Evolutionary conservation across 2,113 vertebrate genomes (phyloP).

Genomic region (Sorex araneus): DNA sequence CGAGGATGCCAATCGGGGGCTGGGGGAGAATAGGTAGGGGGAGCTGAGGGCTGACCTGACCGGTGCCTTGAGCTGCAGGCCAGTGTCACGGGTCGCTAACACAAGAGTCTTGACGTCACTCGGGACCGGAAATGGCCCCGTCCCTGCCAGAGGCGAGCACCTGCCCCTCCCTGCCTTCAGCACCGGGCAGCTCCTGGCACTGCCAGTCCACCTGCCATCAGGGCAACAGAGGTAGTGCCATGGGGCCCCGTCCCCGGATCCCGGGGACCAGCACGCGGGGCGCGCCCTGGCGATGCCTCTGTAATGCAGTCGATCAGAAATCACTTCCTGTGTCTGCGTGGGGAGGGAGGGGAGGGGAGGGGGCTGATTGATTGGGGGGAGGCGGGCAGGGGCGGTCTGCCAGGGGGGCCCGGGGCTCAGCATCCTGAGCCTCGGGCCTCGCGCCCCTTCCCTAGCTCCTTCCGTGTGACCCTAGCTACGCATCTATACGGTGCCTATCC

Average conservation of each 20-base stretch:
- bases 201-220: conserved; percentile 79
- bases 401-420: conserved; percentile 61
- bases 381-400: conserved; percentile 6
- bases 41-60: conserved; percentile 81
- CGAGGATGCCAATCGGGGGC: conserved; percentile 53
- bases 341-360: background rate
- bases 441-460: conserved; percentile 75
- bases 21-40: conserved; percentile 79
- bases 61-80: conserved; percentile 82
- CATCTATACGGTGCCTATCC: conserved; percentile 83
- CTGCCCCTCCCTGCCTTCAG: conserved; percentile 82
- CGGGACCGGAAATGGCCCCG: conserved; percentile 77
- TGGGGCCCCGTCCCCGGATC: conserved; percentile 76
- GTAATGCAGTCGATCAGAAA: background rate
- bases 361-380: no score
- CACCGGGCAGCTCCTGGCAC: conserved; percentile 83
- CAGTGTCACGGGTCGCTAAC: conserved; percentile 84
- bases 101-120: conserved; percentile 83
- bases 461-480: conserved; percentile 83
- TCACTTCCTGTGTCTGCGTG: conserved; percentile 68
- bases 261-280: conserved; percentile 62
- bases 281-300: conserved; percentile 56
- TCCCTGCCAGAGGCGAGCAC: conserved; percentile 83
- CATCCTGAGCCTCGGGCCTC: conserved; percentile 39
- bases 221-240: conserved; percentile 82